Evolutionary conservation across 1,140 invertebrate species (phyloP), one percentile per base, ranked within the genome.

Genomic region (Pogonomyrmex barbatus): DNA sequence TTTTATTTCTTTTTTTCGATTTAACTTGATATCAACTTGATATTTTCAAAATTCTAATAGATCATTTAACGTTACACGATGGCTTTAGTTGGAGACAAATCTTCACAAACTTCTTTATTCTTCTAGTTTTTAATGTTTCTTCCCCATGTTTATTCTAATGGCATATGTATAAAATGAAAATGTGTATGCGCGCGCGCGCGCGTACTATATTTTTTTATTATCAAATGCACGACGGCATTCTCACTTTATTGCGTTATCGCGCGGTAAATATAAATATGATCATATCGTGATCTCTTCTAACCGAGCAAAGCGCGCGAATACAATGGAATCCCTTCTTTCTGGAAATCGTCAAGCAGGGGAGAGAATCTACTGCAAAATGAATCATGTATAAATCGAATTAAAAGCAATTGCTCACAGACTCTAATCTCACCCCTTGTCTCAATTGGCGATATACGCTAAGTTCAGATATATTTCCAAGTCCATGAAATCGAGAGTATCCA

Each of bases 391-490:
- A 45, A 0, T 24, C 63, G 12, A 67, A 4, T 62, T 9, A 0
- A 3, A 36, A 17, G 36, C 5, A 24, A 24, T 24, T 24, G 24
- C 24, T 24, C 24, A 24, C 24, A 24, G 24, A 24, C n/a, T n/a
- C 54, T 47, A 10, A 45, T 63, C 42, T 77, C 30, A 67, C 8
- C 24, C 17, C 30, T 45, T 70, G n/a, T 54, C 47, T 6, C 42
- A 68, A 39, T 33, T 81, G 47, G 47, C 47, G 70, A 24, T 79
- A 52, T 42, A 67, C 14, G 36, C n/a, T 42, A 70, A n/a, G 45
- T 70, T 68, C 47, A 81, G 77, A 81, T 42, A 81, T 67, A 81
- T 70, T 68, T 39, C 24, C 14, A 81, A 45, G 24, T 70, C 39
- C 63, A 79, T 14, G 39, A 17, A 54, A 73, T 73, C 79, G 42